Conservation (phyloP, 2,888 invertebrate genomes). For the Torymus tubicola region DNA sequence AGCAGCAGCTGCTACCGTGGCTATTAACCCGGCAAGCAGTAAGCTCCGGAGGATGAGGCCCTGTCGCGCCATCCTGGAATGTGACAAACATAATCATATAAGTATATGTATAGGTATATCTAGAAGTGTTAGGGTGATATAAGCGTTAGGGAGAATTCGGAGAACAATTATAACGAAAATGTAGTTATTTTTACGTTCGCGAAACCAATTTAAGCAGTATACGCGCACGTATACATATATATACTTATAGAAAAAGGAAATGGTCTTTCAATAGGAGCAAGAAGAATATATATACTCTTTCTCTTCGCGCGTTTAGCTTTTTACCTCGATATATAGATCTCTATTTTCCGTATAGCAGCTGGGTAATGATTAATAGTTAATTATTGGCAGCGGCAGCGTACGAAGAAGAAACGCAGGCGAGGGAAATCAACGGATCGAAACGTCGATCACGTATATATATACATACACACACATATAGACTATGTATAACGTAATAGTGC, state of each 20-base stretch:
- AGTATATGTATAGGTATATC: too few species aligned
- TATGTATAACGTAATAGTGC: conserved; percentile 30
- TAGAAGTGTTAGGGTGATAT: too few species aligned
- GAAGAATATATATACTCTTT: too few species aligned
- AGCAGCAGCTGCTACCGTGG: not conserved
- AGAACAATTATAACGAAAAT: too few species aligned
- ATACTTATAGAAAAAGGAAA: too few species aligned
- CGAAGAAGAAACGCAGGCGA: conserved; percentile 1
- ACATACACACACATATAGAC: not conserved
- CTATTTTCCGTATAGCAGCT: too few species aligned
- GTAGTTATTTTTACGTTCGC: not conserved
- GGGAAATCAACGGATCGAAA: conserved; percentile 19
- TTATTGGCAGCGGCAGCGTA: not conserved
- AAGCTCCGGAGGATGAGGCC: conserved; percentile 8
- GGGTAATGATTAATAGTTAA: not conserved
- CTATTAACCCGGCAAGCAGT: conserved; percentile 16
- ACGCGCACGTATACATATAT: too few species aligned
- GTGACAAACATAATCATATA: not conserved
- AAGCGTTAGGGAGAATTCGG: too few species aligned
- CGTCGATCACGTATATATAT: conserved; percentile 31
- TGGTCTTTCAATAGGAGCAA: too few species aligned
- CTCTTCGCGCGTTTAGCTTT: too few species aligned
- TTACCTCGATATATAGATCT: too few species aligned
- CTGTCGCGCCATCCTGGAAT: conserved; percentile 49
- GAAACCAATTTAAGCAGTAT: too few species aligned